Base-by-base conservation (phyloP, 2,888 invertebrate species). In the Agriopis leucophaearia region DNA sequence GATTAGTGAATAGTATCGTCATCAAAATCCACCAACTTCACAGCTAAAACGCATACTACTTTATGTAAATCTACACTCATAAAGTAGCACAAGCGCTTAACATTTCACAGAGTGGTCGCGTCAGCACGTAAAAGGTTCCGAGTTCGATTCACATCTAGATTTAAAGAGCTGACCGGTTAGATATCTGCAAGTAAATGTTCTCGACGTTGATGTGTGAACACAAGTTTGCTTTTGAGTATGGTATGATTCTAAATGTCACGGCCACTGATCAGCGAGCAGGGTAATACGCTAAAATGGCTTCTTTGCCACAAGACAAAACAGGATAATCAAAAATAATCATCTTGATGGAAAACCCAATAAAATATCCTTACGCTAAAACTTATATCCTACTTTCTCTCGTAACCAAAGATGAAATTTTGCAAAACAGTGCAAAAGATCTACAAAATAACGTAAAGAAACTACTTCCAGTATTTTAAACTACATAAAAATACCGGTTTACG, bases 111-210 rank as follows among this genome's bases (percentile, higher is more conserved):
- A 70, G 70, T 60, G 63, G 64, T 66, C 56, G 69, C 56, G 72
- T 73, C 73, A 74, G 74, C 74, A 58, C 71, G 73, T 71, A 74
- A 75, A 72, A 76, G 72, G 72, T 71, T 65, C 69, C 69, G 64
- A 55, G 42, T 55, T 74, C 73, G 69, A 75, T 74, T 74, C 50
- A 71, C 70, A 74, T 74, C 73, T 73, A 72, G 71, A 78, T 75
- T 78, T 75, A 74, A 75, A 70, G 74, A 73, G 74, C 74, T 73
- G 75, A 74, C 74, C 75, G 71, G 74, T 72, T 73, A 66, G 71
- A 55, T 65, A 62, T 71, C 67, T 71, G 71, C 73, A 76, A 75
- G 75, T 73, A 75, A 76, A 76, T 77, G 74, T 73, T 67, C 64
- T 61, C 44, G 15, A 8, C 64, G 36, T 1, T 5, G 61, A 72